Evolutionary conservation across 2,888 invertebrate genomes (phyloP), one percentile per base, ranked within the genome.

Genomic region (Drosophila formosana): DNA sequence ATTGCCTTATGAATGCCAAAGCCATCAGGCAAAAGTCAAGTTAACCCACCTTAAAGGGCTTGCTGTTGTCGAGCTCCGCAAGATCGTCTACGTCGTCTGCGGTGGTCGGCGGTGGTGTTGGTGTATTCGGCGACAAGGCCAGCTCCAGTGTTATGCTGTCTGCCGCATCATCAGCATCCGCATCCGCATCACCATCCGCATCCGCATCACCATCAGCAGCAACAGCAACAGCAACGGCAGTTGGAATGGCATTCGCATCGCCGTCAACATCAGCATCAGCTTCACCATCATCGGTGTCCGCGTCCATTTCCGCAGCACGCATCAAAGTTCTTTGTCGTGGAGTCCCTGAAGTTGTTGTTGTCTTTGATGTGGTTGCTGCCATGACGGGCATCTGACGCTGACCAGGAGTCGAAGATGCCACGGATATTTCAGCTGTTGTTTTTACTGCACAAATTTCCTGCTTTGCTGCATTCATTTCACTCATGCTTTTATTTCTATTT

Each of bases 11-110:
- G 72, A 76, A 75, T 58, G 46, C 18, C 30, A 30, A 18, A 30
- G 13, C 8, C 26, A 11, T 7, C 28, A 30, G 13, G 6, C 37
- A 1, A 18, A 28, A 39, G 9, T 3, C 4, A 47, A 18, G 37
- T 41, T 5, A 30, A 82, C 85, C 30, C 65, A 85, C 85, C 85
- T 85, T 85, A 64, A 85, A 85, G 34, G 85, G 85, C 57, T 89
- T 85, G 78, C 89, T 88, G 71, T 78, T 88, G 69, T 85, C 84
- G 56, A 85, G 50, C 60, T 78, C 79, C 43, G 70, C 82, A 25
- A 89, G 60, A 63, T 87, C 82, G 49, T 89, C 89, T 39, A 87
- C 84, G 49, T 89, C 89, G 43, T 89, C 84, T 13, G 66, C 68
- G 37, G 63, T 72, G 58, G 64, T 81, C 25, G 75, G 85, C 52